Evolutionary conservation across 92 coral and sea anemone genomes (phyloP), one percentile per base, ranked within the genome.

Genomic region (Micromussa lordhowensis): DNA sequence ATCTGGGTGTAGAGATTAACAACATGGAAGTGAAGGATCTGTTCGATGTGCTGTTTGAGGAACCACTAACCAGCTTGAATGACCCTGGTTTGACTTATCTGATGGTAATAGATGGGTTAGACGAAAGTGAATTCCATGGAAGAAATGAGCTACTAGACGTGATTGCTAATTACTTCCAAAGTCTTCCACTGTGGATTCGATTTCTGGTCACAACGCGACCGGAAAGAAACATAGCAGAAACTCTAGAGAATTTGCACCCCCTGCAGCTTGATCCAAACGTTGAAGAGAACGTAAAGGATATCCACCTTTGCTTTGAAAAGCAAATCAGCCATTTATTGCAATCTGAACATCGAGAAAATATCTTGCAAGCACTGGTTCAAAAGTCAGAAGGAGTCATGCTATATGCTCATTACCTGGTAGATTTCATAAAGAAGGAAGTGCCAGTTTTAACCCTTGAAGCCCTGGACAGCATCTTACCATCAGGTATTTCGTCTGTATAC

Each of bases 131-230:
- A 15, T 82, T 82, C 88, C 38, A 71, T 24, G 88, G 91, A 10
- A 87, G 85, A 29, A 68, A 82, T 28, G 91, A 86, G 78, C 34
- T 90, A 38, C 64, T 84, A 4, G 79, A 92, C 16, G 81, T 92
- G 28, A 86, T 92, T 36, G 70, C 83, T 22, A 59, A 68, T 19
- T 85, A 87, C 30, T 78, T 92, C 22, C 75, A 71, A 75, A 61
- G 32, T 28, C 79, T 90, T 49, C 95, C 95, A 24, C 26, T 21
- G 9, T 92, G 93, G 90, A 64, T 92, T 30, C 88, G 88, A n/a
- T 81, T 91, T 66, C 82, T 92, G 5, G 86, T 92, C 71, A 92
- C 95, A 7, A 86, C 95, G 31, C 68, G 95, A 35, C 91, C 91
- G 63, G 93, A 92, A 77, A 31, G 30, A 30, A 81, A 51, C 18